Evolutionary conservation across 2,888 invertebrate genomes (phyloP), one percentile per base, ranked within the genome.

Genomic region (Nomada goodeniana): DNA sequence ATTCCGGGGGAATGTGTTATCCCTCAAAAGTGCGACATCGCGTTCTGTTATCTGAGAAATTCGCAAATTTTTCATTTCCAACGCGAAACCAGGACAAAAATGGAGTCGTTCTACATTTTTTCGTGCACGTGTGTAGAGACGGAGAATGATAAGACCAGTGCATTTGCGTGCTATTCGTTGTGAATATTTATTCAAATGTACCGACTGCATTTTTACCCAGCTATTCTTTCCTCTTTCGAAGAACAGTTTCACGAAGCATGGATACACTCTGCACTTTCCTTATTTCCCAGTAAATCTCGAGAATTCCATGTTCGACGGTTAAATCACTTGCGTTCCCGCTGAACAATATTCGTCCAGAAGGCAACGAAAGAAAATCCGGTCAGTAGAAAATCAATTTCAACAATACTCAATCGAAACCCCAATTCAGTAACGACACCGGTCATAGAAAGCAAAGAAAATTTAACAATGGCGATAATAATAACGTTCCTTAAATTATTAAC

Each of bases 11-110:
- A 42, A 42, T 13, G 20, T 11, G 13, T 23, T 20, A 20, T 42
- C 44, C 15, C 68, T 64, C 44, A n/a, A 64, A 76, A 63, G 11
- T 20, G 26, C 29, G 18, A 13, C 42, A 64, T 64, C 76, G 57
- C 55, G 67, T 53, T 50, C 55, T 13, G 29, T 63, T 15, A 55
- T 70, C 60, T n/a, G 47, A 42, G 60, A 71, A 55, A 50, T 71
- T 47, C 42, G 80, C 71, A 55, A 60, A 80, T 65, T 77, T 77
- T 77, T 77, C 64, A 71, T 52, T 53, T 59, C 4, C 10, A 44
- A 76, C 13, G 53, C 47, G 42, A 61, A 53, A 36, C 20, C 47
- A 1, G n/a, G 11, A 59, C n/a, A 50, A 63, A 57, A 52, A 4
- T 15, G 15, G 13, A 47, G 47, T 23, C n/a, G 29, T 13, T 18